Conservation (phyloP, 1,140 invertebrate species). For the Lineus longissimus region DNA sequence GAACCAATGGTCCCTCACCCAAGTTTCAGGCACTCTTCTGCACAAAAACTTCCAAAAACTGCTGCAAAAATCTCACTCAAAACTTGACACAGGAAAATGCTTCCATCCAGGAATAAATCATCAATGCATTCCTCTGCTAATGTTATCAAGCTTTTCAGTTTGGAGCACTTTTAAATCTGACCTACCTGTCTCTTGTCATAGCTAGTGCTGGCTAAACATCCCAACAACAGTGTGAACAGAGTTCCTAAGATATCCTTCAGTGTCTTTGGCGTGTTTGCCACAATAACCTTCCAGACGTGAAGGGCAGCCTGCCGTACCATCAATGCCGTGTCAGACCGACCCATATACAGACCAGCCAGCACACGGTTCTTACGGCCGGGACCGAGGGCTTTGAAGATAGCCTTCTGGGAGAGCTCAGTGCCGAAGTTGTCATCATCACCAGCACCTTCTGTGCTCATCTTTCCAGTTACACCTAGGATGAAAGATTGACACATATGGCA, state of each 20-base stretch:
- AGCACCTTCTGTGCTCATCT: slow-evolving; percentile 98
- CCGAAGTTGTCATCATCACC: slow-evolving; percentile 99
- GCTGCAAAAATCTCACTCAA: too few relatives aligned
- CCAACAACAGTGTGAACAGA: slow-evolving; percentile 83
- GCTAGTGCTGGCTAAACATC: slow-evolving; percentile 90
- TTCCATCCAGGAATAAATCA: too few relatives aligned
- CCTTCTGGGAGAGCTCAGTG: slow-evolving; percentile 90
- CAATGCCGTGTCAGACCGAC: slow-evolving; percentile 90
- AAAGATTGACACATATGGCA: too few relatives aligned
- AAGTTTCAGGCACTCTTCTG: too few relatives aligned
- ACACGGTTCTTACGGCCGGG: slow-evolving; percentile 86
- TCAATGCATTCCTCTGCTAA: too few relatives aligned
- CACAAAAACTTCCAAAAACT: too few relatives aligned
- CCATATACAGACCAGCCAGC: slow-evolving; percentile 94
- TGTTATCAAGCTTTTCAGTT: too few relatives aligned
- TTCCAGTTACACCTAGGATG: slow-evolving; percentile 80
- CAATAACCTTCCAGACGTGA: slow-evolving; percentile 96
- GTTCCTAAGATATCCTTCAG: slow-evolving; percentile 95
- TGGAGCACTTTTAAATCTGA: too few relatives aligned
- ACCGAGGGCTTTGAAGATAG: slow-evolving; percentile 84
- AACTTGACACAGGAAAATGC: too few relatives aligned
- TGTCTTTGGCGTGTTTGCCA: slow-evolving; percentile 93
- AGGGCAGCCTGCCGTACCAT: slow-evolving; percentile 95
- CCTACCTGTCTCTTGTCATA: slow-evolving; percentile 85
- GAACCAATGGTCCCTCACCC: neutral